phyloP scores from a whole-genome alignment of 37 sponge, comb jelly and placozoan species.

The Corticium candelabrum region DNA sequence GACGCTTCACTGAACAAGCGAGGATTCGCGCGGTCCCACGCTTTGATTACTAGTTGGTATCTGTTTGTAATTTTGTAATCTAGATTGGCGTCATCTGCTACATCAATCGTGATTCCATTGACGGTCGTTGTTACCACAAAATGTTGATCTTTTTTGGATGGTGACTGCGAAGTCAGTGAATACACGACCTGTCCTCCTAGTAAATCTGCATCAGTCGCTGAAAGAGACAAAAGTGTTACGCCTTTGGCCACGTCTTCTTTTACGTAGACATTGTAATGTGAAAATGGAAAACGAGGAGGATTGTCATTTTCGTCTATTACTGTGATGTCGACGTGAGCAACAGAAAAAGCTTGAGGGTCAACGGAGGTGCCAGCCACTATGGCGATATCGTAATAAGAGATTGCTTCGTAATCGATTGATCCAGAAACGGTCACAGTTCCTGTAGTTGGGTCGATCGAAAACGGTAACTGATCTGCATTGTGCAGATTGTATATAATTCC shows the following conservation, averaged over 20 bases:
- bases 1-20: background rate
- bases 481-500: too few species aligned
- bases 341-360: background rate
- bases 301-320: background rate
- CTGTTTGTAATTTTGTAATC: background rate
- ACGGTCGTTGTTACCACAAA: background rate
- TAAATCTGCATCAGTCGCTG: background rate
- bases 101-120: background rate
- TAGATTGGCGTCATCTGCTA: background rate
- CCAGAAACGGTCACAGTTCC: too few species aligned
- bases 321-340: background rate
- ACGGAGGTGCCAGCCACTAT: too few species aligned
- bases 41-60: background rate
- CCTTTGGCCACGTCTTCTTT: background rate
- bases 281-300: background rate
- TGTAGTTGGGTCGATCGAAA: too few species aligned
- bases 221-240: background rate
- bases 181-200: background rate
- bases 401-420: too few species aligned
- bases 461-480: too few species aligned
- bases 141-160: too few species aligned
- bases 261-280: background rate
- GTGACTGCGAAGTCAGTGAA: too few species aligned
- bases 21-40: background rate
- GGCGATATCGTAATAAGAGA: too few species aligned